Base-by-base conservation (phyloP, 2,113 vertebrate species). In the Loxodonta africana region DNA sequence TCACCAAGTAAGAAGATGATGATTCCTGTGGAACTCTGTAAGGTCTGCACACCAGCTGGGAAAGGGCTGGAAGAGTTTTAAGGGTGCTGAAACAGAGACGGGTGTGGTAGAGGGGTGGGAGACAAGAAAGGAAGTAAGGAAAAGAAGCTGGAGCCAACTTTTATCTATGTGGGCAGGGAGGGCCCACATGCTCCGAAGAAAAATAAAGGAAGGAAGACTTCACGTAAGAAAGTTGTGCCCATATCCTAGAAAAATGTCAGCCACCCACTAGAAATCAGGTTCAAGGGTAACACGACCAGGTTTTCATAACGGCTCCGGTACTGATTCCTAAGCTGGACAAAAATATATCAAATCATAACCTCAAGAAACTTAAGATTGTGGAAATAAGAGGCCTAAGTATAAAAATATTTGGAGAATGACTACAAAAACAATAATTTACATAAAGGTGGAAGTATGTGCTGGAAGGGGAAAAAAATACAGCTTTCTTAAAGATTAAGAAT, bases 371-470 rank as follows among this genome's bases (percentile, higher is more conserved):
- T 65, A 73, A 84, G 15, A 78, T 53, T 88, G 3, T 53, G 44
- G 33, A 95, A 74, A 91, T 46, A 86, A 81, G 78, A 83, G 7
- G 8, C 14, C 48, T 33, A 26, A 10, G n/a, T 53, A 11, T 83
- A 83, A 89, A 91, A 76, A 88, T 60, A 82, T 53, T 62, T 84
- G 65, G 15, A 82, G 48, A 84, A 81, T 83, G 74, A 73, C 30
- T 69, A n/a, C 5, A 81, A n/a, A 90, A 65, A 41, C 46, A 91
- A 65, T 9, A 20, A 23, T 60, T 69, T 65, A 71, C 51, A 82
- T 37, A 81, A 92, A 87, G 25, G 48, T 88, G 76, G 84, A 21
- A 67, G 33, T 78, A 80, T 33, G 44, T 5, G 37, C 51, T 81
- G 18, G 30, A 17, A 92, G 5, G 6, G 48, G 28, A 26, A 80